Evolutionary conservation across 2,113 vertebrate genomes (phyloP).

Genomic region (Psilopsiagon aurifrons): DNA sequence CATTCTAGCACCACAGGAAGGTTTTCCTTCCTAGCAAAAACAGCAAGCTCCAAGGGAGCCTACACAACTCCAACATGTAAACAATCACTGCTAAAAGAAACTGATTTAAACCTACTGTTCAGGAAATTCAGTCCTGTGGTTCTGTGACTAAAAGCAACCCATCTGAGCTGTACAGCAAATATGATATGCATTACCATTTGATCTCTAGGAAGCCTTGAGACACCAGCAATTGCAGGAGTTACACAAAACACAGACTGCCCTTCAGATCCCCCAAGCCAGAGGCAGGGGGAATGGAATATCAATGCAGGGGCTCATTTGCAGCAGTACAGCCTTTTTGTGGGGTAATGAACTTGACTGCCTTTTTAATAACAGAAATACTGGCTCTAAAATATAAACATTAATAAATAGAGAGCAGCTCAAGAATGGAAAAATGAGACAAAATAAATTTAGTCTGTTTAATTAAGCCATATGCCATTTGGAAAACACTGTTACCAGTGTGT

Average conservation of each 20-base stretch:
- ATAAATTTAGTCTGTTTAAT: not conserved
- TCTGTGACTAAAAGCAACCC: slow-evolving; percentile 4
- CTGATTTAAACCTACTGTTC: not conserved
- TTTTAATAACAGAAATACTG: not conserved
- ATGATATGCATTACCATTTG: not conserved
- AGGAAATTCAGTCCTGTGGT: slow-evolving; percentile 6
- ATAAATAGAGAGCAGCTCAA: not conserved
- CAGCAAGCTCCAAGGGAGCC: not conserved
- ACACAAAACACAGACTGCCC: not conserved
- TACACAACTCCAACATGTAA: not conserved
- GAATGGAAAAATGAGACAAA: not conserved
- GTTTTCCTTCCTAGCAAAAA: not conserved
- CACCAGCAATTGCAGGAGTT: not conserved
- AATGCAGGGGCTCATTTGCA: not conserved
- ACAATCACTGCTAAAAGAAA: slow-evolving; percentile 14
- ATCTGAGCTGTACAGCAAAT: not conserved
- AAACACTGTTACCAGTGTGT: not conserved
- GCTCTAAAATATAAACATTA: not conserved
- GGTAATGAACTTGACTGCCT: not conserved
- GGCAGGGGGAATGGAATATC: not conserved
- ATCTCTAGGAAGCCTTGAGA: not conserved
- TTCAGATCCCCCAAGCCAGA: not conserved
- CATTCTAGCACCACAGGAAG: not conserved
- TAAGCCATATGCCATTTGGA: not conserved
- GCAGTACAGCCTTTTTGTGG: not conserved